Percentiles rank a stretch among this genome's conserved stretches.
phyloP scores from a whole-genome alignment of 2,888 invertebrate species.

The Melanophora roralis region DNA sequence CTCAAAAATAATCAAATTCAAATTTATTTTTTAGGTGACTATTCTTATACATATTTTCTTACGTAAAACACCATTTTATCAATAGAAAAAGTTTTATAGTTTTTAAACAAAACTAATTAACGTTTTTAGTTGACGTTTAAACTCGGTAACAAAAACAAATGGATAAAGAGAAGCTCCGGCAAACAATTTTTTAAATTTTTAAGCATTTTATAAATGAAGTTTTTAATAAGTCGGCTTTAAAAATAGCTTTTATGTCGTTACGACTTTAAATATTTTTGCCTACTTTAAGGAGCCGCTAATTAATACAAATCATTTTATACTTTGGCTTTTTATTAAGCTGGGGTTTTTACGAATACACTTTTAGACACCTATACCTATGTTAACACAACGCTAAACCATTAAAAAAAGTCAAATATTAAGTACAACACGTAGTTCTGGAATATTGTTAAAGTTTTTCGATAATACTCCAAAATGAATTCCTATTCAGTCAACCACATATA shows the following conservation, averaged over 20 bases:
- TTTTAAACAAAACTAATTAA: slow-evolving; percentile 47
- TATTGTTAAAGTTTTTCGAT: slow-evolving; percentile 74
- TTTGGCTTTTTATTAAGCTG: not conserved
- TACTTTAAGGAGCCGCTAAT: not conserved
- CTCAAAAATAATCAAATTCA: no score
- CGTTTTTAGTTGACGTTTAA: slow-evolving; percentile 11
- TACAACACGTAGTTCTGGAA: slow-evolving; percentile 53
- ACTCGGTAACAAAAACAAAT: slow-evolving; percentile 5
- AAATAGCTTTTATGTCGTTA: no score
- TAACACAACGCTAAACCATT: slow-evolving; percentile 1
- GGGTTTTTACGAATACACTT: not conserved
- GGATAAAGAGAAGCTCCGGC: not conserved
- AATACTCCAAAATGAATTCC: slow-evolving; percentile 70
- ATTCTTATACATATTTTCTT: not conserved
- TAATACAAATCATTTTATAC: not conserved
- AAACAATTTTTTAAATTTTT: no score
- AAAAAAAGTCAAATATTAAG: slow-evolving; percentile 36
- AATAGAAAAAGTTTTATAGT: slow-evolving; percentile 55
- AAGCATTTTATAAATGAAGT: no score
- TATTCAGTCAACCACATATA: no score
- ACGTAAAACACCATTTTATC: not conserved
- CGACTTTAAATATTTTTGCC: not conserved
- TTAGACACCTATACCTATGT: not conserved
- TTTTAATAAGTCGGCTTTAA: no score
- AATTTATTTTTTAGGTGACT: no score